Base-by-base conservation (phyloP, 2,888 invertebrate species). In the Caenorhabditis macrosperma region DNA sequence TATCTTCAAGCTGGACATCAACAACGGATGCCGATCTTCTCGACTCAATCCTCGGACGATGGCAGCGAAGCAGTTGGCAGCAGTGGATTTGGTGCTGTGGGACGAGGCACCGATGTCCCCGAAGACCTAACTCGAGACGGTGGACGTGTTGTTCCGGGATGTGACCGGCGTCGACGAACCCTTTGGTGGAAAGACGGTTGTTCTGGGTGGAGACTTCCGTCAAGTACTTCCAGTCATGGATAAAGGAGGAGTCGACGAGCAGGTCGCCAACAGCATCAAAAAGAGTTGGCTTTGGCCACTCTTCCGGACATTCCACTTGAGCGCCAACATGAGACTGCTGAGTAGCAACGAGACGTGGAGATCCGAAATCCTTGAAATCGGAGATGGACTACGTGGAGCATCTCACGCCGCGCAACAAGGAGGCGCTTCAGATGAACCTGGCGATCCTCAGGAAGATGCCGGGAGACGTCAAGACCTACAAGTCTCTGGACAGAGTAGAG, bases 161-260 rank as follows among this genome's bases (percentile, higher is more conserved):
- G 22, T 71, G 12, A 67, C 46, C 12, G 52, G 66, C 7, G 78
- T 54, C 15, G 46, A 64, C 2, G 1, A 33, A 1, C 81, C 78
- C 0, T 82, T 82, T 35, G 81, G 81, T 26, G 78, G 78, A 5
- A 74, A 78, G 44, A 44, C 38, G 3, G 9, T 82, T 0, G 17
- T 82, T 0, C 33, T 79, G 0, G 82, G 82, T 12, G 82, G 82
- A 55, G 82, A 82, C 33, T 79, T 76, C 22, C 35, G 76, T 0
- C 78, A 82, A 50, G 76, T 79, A 9, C 57, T 81, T 2, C 81
- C 81, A 15, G 68, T 82, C 1, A 38, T 74, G 20, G 41, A 64
- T 33, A 63, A 61, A 55, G 63, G 59, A 6, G 1, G 17, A 0
- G 15, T 64, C 4, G 1, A 4, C 2, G 78, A 82, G 15, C 48